Conservation (phyloP, 2,888 invertebrate genomes). For the Augiades crinisus region DNA sequence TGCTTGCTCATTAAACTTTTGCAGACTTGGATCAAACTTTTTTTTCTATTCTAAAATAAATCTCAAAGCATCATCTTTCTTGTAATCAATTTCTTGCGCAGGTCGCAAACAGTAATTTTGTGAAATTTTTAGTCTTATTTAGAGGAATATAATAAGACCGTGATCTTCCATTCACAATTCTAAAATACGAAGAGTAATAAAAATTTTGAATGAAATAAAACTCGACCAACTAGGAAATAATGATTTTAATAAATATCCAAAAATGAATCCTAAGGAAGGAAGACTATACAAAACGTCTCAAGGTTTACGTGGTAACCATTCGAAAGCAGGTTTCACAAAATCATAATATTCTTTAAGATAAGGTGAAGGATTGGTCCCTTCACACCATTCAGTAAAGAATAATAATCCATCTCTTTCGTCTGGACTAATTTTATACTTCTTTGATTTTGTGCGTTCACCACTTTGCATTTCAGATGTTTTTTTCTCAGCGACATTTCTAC, state of each 20-base stretch:
- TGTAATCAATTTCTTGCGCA: slow-evolving; percentile 59
- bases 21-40: slow-evolving; percentile 60
- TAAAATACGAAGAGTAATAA: no score
- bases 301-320: slow-evolving; percentile 42
- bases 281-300: slow-evolving; percentile 30
- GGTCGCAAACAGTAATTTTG: slow-evolving; percentile 45
- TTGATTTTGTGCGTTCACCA: slow-evolving; percentile 42
- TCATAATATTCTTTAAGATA: slow-evolving; percentile 59
- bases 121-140: slow-evolving; percentile 51
- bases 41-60: slow-evolving; percentile 77
- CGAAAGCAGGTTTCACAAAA: slow-evolving; percentile 58
- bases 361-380: slow-evolving; percentile 60
- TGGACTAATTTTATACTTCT: slow-evolving; percentile 52
- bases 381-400: slow-evolving; percentile 72
- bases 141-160: slow-evolving; percentile 40
- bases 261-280: no score
- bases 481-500: slow-evolving; percentile 46
- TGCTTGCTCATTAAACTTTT: slow-evolving; percentile 73
- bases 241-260: background rate
- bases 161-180: slow-evolving; percentile 44
- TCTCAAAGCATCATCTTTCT: slow-evolving; percentile 75
- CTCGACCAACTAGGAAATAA: slow-evolving; percentile 9
- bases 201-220: no score
- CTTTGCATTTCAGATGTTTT: slow-evolving; percentile 41
- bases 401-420: slow-evolving; percentile 62